Conservation (phyloP, 2,797 vertebrate genomes). For the Simalia tracyae region DNA sequence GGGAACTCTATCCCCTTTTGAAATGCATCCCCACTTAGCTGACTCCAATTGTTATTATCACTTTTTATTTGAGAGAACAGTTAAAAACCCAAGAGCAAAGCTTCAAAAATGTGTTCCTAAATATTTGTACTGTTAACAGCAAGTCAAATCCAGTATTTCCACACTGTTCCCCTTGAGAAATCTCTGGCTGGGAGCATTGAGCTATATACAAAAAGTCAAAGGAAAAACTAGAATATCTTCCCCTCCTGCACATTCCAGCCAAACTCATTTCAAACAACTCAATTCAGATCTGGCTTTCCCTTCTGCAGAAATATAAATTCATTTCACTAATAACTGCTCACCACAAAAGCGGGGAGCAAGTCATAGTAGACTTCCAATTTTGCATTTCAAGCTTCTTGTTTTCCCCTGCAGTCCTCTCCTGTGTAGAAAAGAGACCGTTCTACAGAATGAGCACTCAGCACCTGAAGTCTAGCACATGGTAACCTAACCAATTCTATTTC, state of each 20-base stretch:
- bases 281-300: neutral
- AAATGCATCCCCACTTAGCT: too few species aligned
- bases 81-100: too few species aligned
- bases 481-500: accelerated
- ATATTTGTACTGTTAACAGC: too few species aligned
- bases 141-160: neutral
- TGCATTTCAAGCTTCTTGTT: neutral
- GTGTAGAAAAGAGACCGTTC: neutral
- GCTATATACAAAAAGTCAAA: too few species aligned
- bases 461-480: accelerated
- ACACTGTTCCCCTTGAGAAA: neutral
- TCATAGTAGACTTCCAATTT: neutral
- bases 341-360: neutral
- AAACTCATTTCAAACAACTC: neutral
- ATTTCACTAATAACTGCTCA: neutral
- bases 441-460: neutral
- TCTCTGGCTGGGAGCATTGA: too few species aligned
- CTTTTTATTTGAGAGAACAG: too few species aligned
- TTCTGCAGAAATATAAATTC: neutral
- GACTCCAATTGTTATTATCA: too few species aligned
- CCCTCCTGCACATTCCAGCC: too few species aligned
- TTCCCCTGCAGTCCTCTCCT: neutral
- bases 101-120: too few species aligned
- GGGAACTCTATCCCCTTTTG: too few species aligned
- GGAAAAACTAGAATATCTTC: too few species aligned